Evolutionary conservation across 2,113 vertebrate genomes (phyloP).

Genomic region (Piprites chloris): DNA sequence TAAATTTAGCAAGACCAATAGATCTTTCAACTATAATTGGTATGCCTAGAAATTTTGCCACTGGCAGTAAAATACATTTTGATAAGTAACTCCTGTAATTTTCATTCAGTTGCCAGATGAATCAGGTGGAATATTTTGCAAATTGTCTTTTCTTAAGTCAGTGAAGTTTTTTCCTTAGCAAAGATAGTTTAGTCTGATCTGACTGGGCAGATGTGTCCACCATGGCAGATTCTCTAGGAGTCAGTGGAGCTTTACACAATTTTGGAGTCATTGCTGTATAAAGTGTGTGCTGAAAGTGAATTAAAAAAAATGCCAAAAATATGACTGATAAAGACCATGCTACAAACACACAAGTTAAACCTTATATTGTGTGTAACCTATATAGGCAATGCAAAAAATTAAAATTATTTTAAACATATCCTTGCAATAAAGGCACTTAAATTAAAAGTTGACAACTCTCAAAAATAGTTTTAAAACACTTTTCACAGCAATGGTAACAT

Average conservation of each 20-base stretch:
- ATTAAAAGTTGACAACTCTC: neutral
- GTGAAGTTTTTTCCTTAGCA: conserved; percentile 12
- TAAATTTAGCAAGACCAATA: neutral
- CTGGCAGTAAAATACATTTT: neutral
- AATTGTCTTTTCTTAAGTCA: conserved; percentile 8
- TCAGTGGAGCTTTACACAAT: neutral
- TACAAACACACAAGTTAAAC: neutral
- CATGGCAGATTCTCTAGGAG: neutral
- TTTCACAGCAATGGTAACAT: neutral
- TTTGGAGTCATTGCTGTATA: neutral
- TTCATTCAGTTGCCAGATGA: neutral
- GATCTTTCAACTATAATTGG: neutral
- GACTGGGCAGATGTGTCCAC: neutral
- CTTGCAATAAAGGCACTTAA: neutral
- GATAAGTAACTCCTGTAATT: neutral
- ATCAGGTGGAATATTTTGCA: neutral
- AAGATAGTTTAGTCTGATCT: neutral
- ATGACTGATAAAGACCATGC: neutral
- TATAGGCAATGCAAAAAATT: neutral
- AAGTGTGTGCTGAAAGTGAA: neutral
- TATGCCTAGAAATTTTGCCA: neutral
- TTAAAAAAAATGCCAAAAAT: neutral
- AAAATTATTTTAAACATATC: neutral
- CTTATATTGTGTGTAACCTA: neutral
- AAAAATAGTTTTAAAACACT: neutral